Evolutionary conservation across 2,113 vertebrate species (phyloP).

Genomic region (Pedetes capensis): DNA sequence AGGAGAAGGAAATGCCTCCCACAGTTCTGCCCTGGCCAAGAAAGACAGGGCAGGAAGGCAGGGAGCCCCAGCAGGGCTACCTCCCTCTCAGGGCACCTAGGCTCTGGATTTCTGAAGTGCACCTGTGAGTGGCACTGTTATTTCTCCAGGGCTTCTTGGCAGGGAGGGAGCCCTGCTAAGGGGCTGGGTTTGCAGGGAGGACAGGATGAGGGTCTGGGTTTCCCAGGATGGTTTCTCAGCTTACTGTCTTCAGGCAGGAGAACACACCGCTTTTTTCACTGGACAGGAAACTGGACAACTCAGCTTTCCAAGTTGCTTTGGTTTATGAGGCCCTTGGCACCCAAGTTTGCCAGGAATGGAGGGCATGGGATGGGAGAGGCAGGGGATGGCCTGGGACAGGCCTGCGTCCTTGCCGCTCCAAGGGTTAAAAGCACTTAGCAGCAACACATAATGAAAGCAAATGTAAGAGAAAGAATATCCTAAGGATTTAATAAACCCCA

Average conservation of each 20-base stretch:
- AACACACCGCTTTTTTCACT: neutral
- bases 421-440: slow-evolving; percentile 84
- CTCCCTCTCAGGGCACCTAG: neutral
- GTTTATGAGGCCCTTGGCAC: neutral
- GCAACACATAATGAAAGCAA: slow-evolving; percentile 82
- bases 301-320: neutral
- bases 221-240: neutral
- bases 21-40: too few relatives aligned
- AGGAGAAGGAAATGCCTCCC: neutral
- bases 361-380: neutral
- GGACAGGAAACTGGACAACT: neutral
- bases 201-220: neutral
- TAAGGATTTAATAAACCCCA: slow-evolving; percentile 89
- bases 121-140: neutral
- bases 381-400: neutral
- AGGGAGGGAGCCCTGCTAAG: neutral
- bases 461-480: slow-evolving; percentile 84
- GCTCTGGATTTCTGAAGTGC: neutral
- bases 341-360: neutral
- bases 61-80: fast-evolving
- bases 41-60: neutral
- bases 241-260: neutral
- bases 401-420: slow-evolving; percentile 61
- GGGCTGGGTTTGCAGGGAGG: neutral
- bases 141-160: neutral